Evolutionary conservation across 1,140 invertebrate species (phyloP).

Genomic region (Drosophila ficusphila): DNA sequence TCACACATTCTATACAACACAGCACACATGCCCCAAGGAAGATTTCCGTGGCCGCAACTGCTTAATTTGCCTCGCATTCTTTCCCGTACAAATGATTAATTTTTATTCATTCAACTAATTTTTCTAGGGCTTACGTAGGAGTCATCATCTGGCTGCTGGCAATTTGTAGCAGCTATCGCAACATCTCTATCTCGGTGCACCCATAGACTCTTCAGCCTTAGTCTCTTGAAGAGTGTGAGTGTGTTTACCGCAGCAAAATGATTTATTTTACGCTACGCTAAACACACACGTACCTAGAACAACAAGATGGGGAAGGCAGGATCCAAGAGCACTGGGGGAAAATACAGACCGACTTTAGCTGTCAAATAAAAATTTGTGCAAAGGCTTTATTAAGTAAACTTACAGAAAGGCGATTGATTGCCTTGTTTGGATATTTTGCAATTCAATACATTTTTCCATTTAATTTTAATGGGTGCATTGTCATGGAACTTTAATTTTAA

Average conservation of each 20-base stretch:
- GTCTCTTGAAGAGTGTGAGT: constrained; percentile 17
- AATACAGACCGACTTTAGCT: not conserved
- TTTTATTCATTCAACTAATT: constrained; percentile 78
- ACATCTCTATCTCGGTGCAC: constrained; percentile 54
- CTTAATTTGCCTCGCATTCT: constrained; percentile 55
- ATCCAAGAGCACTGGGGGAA: not conserved
- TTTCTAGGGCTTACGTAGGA: constrained; percentile 24
- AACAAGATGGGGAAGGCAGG: constrained; percentile 5
- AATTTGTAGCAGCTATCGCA: constrained; percentile 49
- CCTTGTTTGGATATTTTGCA: no score
- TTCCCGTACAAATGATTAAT: constrained; percentile 56
- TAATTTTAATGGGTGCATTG: no score
- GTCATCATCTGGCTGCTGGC: constrained; percentile 22
- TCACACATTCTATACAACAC: constrained; percentile 24
- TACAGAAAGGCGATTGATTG: no score
- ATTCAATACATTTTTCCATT: no score
- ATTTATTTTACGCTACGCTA: constrained; percentile 79
- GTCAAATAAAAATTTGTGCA: no score
- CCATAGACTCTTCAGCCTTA: constrained; percentile 22
- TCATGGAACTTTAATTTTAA: no score
- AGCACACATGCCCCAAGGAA: constrained; percentile 2
- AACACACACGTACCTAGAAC: constrained; percentile 63
- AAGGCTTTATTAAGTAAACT: no score
- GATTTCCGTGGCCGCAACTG: constrained; percentile 50
- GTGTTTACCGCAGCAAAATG: constrained; percentile 71